phyloP scores from a whole-genome alignment of 2,113 vertebrate genomes.

The Sorex araneus region DNA sequence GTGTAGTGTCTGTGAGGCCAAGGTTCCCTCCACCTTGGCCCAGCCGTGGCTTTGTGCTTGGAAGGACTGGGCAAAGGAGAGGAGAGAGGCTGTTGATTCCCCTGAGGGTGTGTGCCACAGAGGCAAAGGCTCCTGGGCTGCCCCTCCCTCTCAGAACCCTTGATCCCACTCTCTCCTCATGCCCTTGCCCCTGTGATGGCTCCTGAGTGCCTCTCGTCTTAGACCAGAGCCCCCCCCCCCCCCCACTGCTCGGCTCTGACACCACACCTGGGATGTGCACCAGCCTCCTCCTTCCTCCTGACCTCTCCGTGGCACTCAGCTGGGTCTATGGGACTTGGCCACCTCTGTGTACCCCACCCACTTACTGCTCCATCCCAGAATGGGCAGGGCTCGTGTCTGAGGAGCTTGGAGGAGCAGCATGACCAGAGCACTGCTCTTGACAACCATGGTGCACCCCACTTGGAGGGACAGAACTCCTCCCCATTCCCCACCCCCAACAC shows the following conservation, averaged over 20 bases:
- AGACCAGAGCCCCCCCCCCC: not conserved
- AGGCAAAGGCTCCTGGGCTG: not conserved
- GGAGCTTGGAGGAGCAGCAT: not conserved
- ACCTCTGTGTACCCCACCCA: not conserved
- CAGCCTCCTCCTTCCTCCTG: not conserved
- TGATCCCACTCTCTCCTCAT: not conserved
- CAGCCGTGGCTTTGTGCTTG: fast-evolving
- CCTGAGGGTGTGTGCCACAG: fast-evolving
- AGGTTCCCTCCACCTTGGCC: not conserved
- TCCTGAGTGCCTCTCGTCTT: not conserved
- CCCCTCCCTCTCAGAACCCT: not conserved
- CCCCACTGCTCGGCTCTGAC: not conserved
- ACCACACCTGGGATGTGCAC: not conserved
- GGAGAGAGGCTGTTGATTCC: not conserved
- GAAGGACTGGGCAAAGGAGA: not conserved
- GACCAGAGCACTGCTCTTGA: not conserved
- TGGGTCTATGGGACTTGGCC: too few relatives aligned
- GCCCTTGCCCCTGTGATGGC: not conserved
- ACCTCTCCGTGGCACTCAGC: too few relatives aligned
- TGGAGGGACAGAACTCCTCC: not conserved
- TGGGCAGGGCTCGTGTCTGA: not conserved
- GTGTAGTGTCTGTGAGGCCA: not conserved
- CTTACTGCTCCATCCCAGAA: not conserved
- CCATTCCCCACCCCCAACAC: too few relatives aligned
- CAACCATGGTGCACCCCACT: not conserved